Base-by-base conservation (phyloP, 2,888 invertebrate genomes). In the Ectemnius lituratus region DNA sequence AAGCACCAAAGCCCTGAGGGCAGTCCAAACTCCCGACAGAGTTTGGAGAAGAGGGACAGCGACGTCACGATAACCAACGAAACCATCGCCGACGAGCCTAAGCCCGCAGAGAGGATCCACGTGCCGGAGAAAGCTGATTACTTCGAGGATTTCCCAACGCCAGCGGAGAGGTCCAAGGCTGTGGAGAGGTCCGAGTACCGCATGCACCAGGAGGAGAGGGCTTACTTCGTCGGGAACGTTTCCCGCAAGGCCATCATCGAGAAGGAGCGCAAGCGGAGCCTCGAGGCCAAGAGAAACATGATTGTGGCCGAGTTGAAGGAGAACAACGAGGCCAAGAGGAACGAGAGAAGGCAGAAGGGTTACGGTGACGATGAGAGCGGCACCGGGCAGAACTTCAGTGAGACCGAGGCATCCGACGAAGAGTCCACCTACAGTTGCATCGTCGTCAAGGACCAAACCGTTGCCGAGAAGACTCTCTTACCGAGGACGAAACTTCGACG, bases 391-490 rank as follows among this genome's bases (percentile, higher is more conserved):
- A 88, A 87, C 27, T 90, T 88, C 49, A 88, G 89, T 27, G 91
- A 91, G 70, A 90, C 89, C 2, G 90, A 91, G 66, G 89, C 89
- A 0, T 91, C 91, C 13, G 91, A 91, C 61, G 91, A 91, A 52
- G 91, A 91, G 46, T 92, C 92, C 13, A 90, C 91, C 4, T 92
- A 92, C 75, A 92, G 92, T 18, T 96, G 96, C 88, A 96, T 97
- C 81, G 95, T 97, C 65, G 96, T 97, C 28, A 96, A 96, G 83
- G 96, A 97, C 91, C 96, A 95, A 62, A 84, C 85, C 3, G 86
- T 89, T 13, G 75, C 86, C 0, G 89, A 90, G 71, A 90, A 90
- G 68, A 91, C 88, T 8, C 91, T 95, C 69, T 91, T 95, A 60
- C 95, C 95, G 0, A 92, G 95, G 70, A 95, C 95, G 1, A 95